Base-by-base conservation (phyloP, 2,888 invertebrate species). In the Mechanitis mazaeus region DNA sequence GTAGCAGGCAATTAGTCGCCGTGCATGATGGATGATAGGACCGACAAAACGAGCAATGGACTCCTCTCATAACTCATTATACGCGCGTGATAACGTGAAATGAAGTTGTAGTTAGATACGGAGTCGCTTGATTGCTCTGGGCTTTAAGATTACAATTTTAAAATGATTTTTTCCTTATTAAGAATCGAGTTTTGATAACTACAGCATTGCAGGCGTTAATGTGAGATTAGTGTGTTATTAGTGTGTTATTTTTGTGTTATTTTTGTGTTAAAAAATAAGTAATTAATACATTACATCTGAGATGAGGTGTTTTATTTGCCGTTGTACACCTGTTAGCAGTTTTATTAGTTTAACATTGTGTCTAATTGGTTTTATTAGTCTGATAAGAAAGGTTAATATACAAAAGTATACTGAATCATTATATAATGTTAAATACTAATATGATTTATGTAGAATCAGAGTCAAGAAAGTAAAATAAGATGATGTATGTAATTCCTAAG, bases 1-100 rank as follows among this genome's bases (percentile, higher is more conserved):
- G 88, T 88, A 90, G 89, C 88, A 81, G 80, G 87, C 87, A 87
- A 90, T 90, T 87, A 90, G 89, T 87, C 85, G 78, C 77, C 73
- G 71, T 67, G 74, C 79, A 86, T 90, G 89, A 90, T 90, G 88
- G 89, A 89, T 89, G 87, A 81, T 76, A 73, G 81, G 86, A 83
- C 83, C 83, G 81, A 81, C 83, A 87, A 87, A 88, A 86, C 82
- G 89, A 87, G 72, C 81, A 81, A 72, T 68, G 75, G 75, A 75
- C 77, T 69, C 68, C 70, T 71, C 79, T 75, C 76, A 77, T 80
- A 84, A 83, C 85, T 87, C 87, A 88, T 89, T 90, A 90, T 86
- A 87, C 87, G 85, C 78, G 81, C 81, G 76, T 84, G 87, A 88
- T 88, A 89, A 88, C 82, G 73, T 71, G 71, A 75, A 83, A 85